Evolutionary conservation across 2,113 vertebrate genomes (phyloP).

Genomic region (Strigops habroptila): DNA sequence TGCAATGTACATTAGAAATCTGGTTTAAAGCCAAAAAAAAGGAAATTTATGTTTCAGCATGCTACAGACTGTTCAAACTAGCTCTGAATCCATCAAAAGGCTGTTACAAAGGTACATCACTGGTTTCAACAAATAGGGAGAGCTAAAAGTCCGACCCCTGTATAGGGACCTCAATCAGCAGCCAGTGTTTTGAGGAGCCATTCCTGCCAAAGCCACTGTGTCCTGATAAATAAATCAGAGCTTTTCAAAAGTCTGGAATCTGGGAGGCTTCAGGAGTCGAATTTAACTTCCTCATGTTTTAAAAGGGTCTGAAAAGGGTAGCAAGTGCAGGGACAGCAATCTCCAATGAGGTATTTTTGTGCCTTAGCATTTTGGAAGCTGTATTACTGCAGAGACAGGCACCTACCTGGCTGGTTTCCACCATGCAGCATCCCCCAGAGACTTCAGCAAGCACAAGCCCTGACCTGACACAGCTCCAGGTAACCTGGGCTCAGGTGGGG

Average conservation of each 20-base stretch:
- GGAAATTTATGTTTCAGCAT: background rate
- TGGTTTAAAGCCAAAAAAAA: constrained; percentile 1
- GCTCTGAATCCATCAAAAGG: background rate
- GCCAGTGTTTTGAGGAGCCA: background rate
- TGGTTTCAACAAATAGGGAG: background rate
- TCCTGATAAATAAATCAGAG: background rate
- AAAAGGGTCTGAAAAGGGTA: background rate
- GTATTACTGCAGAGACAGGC: background rate
- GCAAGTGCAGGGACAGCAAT: background rate
- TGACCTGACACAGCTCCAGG: background rate
- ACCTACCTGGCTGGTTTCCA: background rate
- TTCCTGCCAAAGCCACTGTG: background rate
- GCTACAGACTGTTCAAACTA: background rate
- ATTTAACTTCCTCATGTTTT: background rate
- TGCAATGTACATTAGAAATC: background rate
- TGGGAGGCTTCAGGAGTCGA: background rate
- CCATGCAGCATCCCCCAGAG: background rate
- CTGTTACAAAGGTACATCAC: background rate
- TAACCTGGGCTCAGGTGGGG: background rate
- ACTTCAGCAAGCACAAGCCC: background rate
- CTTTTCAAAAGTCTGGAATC: background rate
- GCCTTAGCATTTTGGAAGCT: background rate
- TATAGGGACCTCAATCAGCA: background rate
- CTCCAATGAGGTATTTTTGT: background rate
- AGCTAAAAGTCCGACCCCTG: background rate